phyloP scores from a whole-genome alignment of 2,797 vertebrate species.

The Falco rusticolus region DNA sequence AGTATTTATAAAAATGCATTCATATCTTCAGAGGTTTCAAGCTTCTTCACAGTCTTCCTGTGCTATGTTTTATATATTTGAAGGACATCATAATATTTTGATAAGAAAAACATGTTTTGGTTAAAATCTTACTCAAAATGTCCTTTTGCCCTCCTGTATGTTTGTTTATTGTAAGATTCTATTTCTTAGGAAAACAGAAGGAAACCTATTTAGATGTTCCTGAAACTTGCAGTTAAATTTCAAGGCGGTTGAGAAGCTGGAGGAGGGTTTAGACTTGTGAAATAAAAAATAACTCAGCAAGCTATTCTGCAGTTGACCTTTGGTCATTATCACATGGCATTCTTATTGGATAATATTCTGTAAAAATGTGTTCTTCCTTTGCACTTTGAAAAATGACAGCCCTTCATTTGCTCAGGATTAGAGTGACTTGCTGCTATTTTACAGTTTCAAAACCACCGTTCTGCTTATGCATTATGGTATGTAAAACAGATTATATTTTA shows the following conservation, averaged over 20 bases:
- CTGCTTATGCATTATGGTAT: not conserved
- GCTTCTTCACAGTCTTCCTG: slow-evolving; percentile 48
- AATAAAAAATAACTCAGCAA: slow-evolving; percentile 40
- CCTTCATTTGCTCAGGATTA: not conserved
- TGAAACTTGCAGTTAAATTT: slow-evolving; percentile 55
- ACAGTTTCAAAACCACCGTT: not conserved
- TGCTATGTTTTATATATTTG: slow-evolving; percentile 57
- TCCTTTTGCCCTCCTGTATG: slow-evolving; percentile 61
- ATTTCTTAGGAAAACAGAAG: slow-evolving; percentile 69
- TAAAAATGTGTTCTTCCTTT: slow-evolving; percentile 6
- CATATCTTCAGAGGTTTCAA: not conserved
- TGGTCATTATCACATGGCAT: not conserved
- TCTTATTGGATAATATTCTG: not conserved
- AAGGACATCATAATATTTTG: slow-evolving; percentile 72
- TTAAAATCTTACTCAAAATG: slow-evolving; percentile 65
- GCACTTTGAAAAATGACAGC: not conserved
- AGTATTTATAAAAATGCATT: slow-evolving; percentile 38
- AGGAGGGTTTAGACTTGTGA: slow-evolving; percentile 26
- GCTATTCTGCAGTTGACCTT: not conserved
- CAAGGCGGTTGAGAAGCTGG: slow-evolving; percentile 15
- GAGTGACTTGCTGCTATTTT: not conserved
- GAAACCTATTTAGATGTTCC: slow-evolving; percentile 68
- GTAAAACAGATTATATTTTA: not conserved
- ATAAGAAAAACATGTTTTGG: slow-evolving; percentile 70
- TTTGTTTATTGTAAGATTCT: slow-evolving; percentile 68